Evolutionary conservation across 2,113 vertebrate species (phyloP).

Genomic region (Gambusia holbrooki): DNA sequence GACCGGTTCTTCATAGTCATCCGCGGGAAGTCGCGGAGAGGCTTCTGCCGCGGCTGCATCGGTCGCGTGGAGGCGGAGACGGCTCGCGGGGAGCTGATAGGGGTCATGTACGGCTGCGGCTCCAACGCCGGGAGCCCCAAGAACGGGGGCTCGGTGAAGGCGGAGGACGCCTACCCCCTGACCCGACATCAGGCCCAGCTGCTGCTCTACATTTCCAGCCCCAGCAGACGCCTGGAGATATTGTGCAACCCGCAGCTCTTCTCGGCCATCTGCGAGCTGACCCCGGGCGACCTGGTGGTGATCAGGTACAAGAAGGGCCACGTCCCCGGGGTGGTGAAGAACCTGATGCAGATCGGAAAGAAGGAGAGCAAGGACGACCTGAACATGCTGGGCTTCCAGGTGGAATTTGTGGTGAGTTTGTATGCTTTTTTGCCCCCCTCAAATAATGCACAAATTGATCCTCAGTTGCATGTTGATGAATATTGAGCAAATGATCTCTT

Average conservation of each 20-base stretch:
- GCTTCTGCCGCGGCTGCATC: slow-evolving; percentile 74
- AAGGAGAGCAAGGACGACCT: slow-evolving; percentile 73
- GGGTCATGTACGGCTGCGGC: slow-evolving; percentile 55
- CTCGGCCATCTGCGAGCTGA: slow-evolving; percentile 75
- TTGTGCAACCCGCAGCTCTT: slow-evolving; percentile 81
- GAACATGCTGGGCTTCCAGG: slow-evolving; percentile 79
- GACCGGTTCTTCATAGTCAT: slow-evolving; percentile 78
- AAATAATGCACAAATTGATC: background rate
- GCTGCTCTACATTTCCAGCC: slow-evolving; percentile 72
- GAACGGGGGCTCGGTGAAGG: slow-evolving; percentile 61
- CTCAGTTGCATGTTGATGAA: background rate
- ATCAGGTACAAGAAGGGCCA: slow-evolving; percentile 72
- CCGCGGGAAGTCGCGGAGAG: slow-evolving; percentile 71
- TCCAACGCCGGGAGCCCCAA: slow-evolving; percentile 45
- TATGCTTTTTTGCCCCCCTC: background rate
- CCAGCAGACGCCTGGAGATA: slow-evolving; percentile 71
- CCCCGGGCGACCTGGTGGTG: slow-evolving; percentile 77
- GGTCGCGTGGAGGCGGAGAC: slow-evolving; percentile 71
- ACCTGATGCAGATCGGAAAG: slow-evolving; percentile 78
- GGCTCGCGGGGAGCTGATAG: slow-evolving; percentile 64
- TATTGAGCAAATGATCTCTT: background rate
- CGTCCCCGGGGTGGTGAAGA: slow-evolving; percentile 75
- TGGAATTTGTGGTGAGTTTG: slow-evolving; percentile 77
- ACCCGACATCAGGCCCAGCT: slow-evolving; percentile 80
- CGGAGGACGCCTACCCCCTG: slow-evolving; percentile 71